Evolutionary conservation across 2,888 invertebrate genomes (phyloP), one percentile per base, ranked within the genome.

Genomic region (Drosophila borborema): DNA sequence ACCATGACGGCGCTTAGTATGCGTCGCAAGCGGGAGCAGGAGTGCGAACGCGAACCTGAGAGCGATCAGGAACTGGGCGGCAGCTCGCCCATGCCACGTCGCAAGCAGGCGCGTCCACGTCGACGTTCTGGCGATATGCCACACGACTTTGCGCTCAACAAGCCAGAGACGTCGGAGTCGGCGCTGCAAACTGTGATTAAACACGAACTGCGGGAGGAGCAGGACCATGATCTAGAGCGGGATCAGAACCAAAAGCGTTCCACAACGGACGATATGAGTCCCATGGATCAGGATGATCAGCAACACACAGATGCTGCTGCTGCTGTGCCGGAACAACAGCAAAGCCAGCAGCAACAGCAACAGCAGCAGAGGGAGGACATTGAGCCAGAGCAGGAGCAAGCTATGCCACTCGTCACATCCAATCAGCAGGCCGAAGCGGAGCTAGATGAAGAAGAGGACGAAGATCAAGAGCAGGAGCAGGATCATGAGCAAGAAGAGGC

Each of bases 61-160:
- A 55, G 87, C 41, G 89, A 90, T 41, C 91, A 91, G 68, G 90
- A 91, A 41, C 62, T 89, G 36, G 82, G 83, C 1, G 81, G 96
- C 82, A 95, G 95, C 63, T 97, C 97, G 67, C 97, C 97, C n/a
- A 95, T 96, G 93, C 97, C 97, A 1, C 94, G 97, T 72, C 94
- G 97, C 76, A 97, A 97, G 90, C 97, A 98, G 93, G 97, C 97
- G 9, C 94, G 97, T 56, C 98, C 98, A 4, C 94, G 97, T 53
- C 94, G 98, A 77, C 95, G 97, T 90, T 97, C 97, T 0, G 97
- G 97, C 8, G 98, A 98, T 86, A 59, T 91, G 56, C 85, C 91
- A 0, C 91, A 88, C 48, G 92, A 92, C 41, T 90, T 88, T 70
- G 93, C 96, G 48, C 69, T 85, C 2, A 94, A 92, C 61, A 92